Base-by-base conservation (phyloP, 2,797 vertebrate genomes). In the Megaceryle alcyon region DNA sequence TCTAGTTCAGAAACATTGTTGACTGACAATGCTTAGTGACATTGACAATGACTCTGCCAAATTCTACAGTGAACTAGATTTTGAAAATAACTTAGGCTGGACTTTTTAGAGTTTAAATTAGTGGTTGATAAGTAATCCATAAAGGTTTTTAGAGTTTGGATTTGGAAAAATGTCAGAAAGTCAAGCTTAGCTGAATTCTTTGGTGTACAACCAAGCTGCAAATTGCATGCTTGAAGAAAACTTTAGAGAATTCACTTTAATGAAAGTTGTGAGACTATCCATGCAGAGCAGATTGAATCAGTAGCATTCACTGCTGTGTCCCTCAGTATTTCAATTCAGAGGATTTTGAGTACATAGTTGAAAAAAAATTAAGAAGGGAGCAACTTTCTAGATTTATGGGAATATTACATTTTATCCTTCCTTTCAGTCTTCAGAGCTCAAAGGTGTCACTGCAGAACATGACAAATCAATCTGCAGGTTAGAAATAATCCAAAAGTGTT, bases 331-430 rank as follows among this genome's bases (percentile, higher is more conserved):
- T 43, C 35, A 44, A 92, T 65, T 75, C 72, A 51, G 33, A 61
- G 49, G 82, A 68, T 76, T 80, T 65, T 0, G 0, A 75, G 60
- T 43, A 39, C 41, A 31, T 8, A 39, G 54, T 6, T 7, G n/a
- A 68, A 82, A 78, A 84, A 16, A 1, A 54, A 11, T 78, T 39
- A 39, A 94, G 56, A 64, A 88, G 56, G 35, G 31, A 78, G 9
- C 57, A 89, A 83, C 68, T 60, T 68, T 89, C 41, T 61, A 83
- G 79, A 49, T 95, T 78, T 85, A 83, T 53, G 69, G 88, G 88
- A 90, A 82, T 82, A 86, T 82, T 88, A 51, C 10, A 26, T 94
- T 90, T 84, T 90, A 44, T 79, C 63, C 51, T 96, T 94, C 81
- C 71, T 95, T 77, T 94, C 44, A 65, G 44, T 31, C n/a, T 39